Percentiles rank a stretch among this genome's conserved stretches.
Evolutionary conservation across 2,113 vertebrate species (phyloP).

Genomic region (Sander lucioperca): DNA sequence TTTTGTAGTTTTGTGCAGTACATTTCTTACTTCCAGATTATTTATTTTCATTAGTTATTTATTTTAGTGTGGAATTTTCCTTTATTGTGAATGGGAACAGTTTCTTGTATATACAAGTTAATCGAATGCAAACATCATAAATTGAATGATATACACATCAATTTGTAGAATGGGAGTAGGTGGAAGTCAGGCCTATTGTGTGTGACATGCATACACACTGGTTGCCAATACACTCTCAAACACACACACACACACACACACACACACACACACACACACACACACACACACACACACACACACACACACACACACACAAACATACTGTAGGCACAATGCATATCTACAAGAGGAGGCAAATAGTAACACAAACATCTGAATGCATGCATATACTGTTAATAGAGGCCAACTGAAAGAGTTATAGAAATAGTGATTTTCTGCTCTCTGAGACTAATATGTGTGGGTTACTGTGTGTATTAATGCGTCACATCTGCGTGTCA

Average conservation of each 20-base stretch:
- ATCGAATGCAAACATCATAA: constrained; percentile 57
- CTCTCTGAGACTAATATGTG: constrained; percentile 4
- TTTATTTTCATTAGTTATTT: too few species aligned
- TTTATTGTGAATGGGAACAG: neutral
- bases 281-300: constrained; percentile 20
- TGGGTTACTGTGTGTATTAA: constrained; percentile 23
- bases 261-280: constrained; percentile 26
- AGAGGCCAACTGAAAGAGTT: constrained; percentile 8
- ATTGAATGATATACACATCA: constrained; percentile 50
- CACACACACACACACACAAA: constrained; percentile 20
- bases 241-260: constrained; percentile 9
- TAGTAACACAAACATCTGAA: neutral
- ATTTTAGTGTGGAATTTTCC: neutral
- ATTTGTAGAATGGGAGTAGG: constrained; percentile 20
- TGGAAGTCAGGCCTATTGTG: constrained; percentile 37
- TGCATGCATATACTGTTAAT: neutral
- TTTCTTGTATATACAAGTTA: constrained; percentile 29
- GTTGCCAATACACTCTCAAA: constrained; percentile 9
- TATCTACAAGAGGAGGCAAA: neutral
- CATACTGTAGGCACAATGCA: neutral
- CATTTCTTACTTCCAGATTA: neutral
- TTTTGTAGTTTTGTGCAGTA: neutral
- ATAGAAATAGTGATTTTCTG: constrained; percentile 25
- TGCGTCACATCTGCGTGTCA: constrained; percentile 34
- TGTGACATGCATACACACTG: constrained; percentile 13